These are phyloP conservation scores for Parnassius smintheus DNA, from an alignment of 2,888 invertebrate genomes.

Conservation along the genomic window DNA sequence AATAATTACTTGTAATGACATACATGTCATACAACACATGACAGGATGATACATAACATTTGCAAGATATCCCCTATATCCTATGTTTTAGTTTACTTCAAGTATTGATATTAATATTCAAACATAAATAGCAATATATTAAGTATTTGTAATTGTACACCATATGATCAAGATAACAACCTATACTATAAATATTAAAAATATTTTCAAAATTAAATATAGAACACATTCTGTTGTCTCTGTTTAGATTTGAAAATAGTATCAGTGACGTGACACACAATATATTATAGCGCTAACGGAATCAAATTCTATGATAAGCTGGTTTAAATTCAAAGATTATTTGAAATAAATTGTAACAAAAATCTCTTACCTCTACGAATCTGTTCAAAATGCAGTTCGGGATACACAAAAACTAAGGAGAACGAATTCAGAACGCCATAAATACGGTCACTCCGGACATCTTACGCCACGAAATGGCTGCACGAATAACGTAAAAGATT, in stretches of 20 bases:
- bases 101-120: too few relatives aligned
- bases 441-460: conserved; percentile 66
- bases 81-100: neutral
- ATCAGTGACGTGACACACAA: conserved; percentile 21
- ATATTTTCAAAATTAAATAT: conserved; percentile 9
- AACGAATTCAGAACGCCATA: conserved; percentile 66
- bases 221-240: conserved; percentile 5
- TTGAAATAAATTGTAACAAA: conserved; percentile 22
- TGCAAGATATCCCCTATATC: neutral
- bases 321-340: conserved; percentile 11
- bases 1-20: conserved; percentile 15
- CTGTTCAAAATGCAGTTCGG: conserved; percentile 48
- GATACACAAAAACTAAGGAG: conserved; percentile 62
- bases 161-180: conserved; percentile 3
- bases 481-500: conserved; percentile 70
- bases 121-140: too few relatives aligned
- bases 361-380: conserved; percentile 55
- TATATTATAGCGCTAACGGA: conserved; percentile 16
- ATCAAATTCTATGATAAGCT: conserved; percentile 8
- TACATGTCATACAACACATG: conserved; percentile 13
- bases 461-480: conserved; percentile 71
- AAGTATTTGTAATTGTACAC: neutral
- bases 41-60: conserved; percentile 19
- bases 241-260: conserved; percentile 13
- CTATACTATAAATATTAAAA: conserved; percentile 1